phyloP scores from a whole-genome alignment of 2,888 invertebrate genomes.

The Steinernema scapterisci region DNA sequence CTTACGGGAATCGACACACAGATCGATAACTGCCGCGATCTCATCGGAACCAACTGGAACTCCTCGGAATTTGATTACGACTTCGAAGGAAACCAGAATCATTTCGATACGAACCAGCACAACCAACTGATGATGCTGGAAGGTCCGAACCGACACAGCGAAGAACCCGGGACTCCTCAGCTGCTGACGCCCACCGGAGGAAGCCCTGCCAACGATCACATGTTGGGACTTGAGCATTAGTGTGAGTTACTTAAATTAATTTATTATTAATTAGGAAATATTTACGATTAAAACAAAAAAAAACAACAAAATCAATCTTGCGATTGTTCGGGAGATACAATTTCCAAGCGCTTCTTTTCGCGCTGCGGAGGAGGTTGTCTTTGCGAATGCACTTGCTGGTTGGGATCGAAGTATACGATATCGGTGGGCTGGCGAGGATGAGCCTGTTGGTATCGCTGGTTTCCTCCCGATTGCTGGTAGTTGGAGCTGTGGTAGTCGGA shows the following conservation, averaged over 20 bases:
- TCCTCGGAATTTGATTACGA: not conserved
- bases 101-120: not conserved
- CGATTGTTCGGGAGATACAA: constrained; percentile 38
- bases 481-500: not conserved
- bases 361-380: constrained; percentile 38
- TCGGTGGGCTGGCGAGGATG: constrained; percentile 46
- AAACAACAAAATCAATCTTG: constrained; percentile 6
- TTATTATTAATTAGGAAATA: constrained; percentile 29
- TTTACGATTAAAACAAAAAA: constrained; percentile 3
- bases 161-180: constrained; percentile 1
- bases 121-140: constrained; percentile 19
- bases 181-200: constrained; percentile 7
- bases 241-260: constrained; percentile 11
- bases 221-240: constrained; percentile 17
- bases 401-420: constrained; percentile 43
- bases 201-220: not conserved
- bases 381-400: constrained; percentile 33
- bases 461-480: not conserved
- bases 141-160: not conserved
- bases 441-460: not conserved
- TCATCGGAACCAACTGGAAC: constrained; percentile 50
- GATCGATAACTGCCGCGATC: constrained; percentile 52
- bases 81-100: not conserved
- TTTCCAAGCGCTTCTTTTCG: constrained; percentile 42
- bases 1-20: constrained; percentile 50